Base-by-base conservation (phyloP, 2,797 vertebrate genomes). In the Merluccius polli region DNA sequence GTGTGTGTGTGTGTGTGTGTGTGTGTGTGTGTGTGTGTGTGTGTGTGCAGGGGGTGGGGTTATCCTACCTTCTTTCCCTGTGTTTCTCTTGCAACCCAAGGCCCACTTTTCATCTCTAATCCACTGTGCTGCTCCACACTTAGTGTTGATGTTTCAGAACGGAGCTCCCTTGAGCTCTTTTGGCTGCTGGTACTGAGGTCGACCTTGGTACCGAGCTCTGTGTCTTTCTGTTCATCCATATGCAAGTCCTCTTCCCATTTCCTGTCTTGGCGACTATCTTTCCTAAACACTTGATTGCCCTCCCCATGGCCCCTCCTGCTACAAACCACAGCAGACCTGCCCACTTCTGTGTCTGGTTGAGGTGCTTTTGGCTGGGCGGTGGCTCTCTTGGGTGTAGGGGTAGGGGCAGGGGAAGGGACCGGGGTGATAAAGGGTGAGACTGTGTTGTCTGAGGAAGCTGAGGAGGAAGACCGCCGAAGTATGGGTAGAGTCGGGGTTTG, bases 31-130 rank as follows among this genome's bases (percentile, higher is more conserved):
- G 69, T 70, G 69, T 33, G 32, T 33, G 31, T 32, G 18, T 70
- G 69, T 18, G 69, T 70, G 69, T 33, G 52, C n/a, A n/a, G n/a
- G n/a, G n/a, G n/a, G n/a, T n/a, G 12, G 0, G 32, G 32, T 35
- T 24, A 29, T 78, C 77, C 21, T 89, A 92, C 91, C 91, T 89
- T 88, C 73, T 76, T 84, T 65, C 21, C 71, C 3, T 82, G 79
- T 8, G 81, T 11, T 15, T 89, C 81, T 77, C 27, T 85, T 65
- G 29, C 15, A 21, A 79, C 11, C 69, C 27, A 74, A 1, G 73
- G 13, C 12, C 68, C 74, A 3, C 63, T 80, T 33, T 12, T 83
- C 59, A 6, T 78, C 36, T 81, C 82, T 67, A n/a, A 65, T 1
- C 67, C 12, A 4, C 76, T 70, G 59, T n/a, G n/a, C n/a, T n/a